Base-by-base conservation (phyloP, 2,113 vertebrate species). In the Lophius piscatorius region DNA sequence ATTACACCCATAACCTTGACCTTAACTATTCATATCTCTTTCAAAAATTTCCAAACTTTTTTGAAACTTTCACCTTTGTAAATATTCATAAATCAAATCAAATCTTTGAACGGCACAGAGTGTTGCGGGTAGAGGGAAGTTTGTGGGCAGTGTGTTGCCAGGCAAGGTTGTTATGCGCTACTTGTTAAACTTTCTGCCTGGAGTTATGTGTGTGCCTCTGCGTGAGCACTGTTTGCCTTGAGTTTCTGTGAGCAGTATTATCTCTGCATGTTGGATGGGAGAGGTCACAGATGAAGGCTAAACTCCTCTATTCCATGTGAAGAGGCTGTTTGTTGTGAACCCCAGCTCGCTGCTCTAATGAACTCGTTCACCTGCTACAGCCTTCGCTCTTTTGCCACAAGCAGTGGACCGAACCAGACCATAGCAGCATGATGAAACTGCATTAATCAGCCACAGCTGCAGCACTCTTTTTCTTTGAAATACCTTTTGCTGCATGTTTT, bases 261-360 rank as follows among this genome's bases (percentile, higher is more conserved):
- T 87, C 64, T 78, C 75, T 67, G 63, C 74, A 60, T 85, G 78
- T 83, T 76, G 58, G 71, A 77, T 49, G 56, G 69, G 48, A 76
- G 83, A 87, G 80, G 84, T 88, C 83, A 79, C 77, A 75, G 83
- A 83, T 86, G 81, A 79, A 76, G 79, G 86, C 84, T 80, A 83
- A 83, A 69, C 71, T 81, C 74, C 61, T 66, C 51, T 73, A 49
- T 82, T 81, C 76, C 52, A 64, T 61, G 80, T 74, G 75, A 88
- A 83, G 81, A 82, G 74, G 81, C 72, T 63, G 58, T 78, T 82
- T 70, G 76, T 81, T 73, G 76, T 55, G 64, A 70, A 71, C 52
- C 69, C 52, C 56, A 46, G 75, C 70, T 76, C 80, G 68, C 77
- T 29, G 22, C 70, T 76, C 58, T 77, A 82, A 87, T 80, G 70